Conservation (phyloP, 2,888 invertebrate genomes). For the Scaptomyza flava region DNA sequence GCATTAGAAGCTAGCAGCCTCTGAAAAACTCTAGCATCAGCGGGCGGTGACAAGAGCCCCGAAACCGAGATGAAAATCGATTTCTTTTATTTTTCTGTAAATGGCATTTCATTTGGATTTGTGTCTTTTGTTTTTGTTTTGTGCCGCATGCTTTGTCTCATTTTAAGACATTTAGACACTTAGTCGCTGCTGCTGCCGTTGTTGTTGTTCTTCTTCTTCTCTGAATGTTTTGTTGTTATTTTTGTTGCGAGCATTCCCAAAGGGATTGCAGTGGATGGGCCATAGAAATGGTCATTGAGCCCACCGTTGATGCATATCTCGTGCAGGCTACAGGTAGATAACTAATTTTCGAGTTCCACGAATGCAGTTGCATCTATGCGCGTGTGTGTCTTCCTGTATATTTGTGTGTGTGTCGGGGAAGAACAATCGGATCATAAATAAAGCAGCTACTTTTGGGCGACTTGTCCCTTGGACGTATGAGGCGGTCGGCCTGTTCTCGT, state of each 20-base stretch:
- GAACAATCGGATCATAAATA: slow-evolving; percentile 71
- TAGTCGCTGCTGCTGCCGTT: slow-evolving; percentile 40
- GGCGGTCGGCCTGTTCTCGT: slow-evolving; percentile 52
- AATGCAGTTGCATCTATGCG: slow-evolving; percentile 68
- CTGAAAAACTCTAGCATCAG: slow-evolving; percentile 19
- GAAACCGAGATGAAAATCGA: slow-evolving; percentile 65
- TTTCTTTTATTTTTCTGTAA: slow-evolving; percentile 72
- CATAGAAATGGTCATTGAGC: slow-evolving; percentile 53
- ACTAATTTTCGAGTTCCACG: slow-evolving; percentile 73
- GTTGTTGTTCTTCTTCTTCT: slow-evolving; percentile 6
- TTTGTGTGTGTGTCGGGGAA: slow-evolving; percentile 30
- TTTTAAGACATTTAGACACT: slow-evolving; percentile 71
- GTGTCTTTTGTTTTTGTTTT: slow-evolving; percentile 57
- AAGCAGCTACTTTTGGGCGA: slow-evolving; percentile 71
- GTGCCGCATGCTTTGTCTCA: slow-evolving; percentile 76
- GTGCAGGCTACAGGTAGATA: slow-evolving; percentile 64
- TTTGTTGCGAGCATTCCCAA: slow-evolving; percentile 66
- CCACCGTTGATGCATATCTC: slow-evolving; percentile 66
- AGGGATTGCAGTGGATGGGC: slow-evolving; percentile 55
- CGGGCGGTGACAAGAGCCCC: slow-evolving; percentile 55
- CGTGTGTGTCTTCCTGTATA: not conserved
- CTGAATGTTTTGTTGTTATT: slow-evolving; percentile 30
- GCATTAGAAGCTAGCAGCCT: slow-evolving; percentile 3
- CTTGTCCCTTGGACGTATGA: slow-evolving; percentile 29
- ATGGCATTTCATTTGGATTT: slow-evolving; percentile 71